Percentiles rank a stretch among this genome's conserved stretches.
Evolutionary conservation across 2,888 invertebrate genomes (phyloP).

Genomic region (Patella caerulea): DNA sequence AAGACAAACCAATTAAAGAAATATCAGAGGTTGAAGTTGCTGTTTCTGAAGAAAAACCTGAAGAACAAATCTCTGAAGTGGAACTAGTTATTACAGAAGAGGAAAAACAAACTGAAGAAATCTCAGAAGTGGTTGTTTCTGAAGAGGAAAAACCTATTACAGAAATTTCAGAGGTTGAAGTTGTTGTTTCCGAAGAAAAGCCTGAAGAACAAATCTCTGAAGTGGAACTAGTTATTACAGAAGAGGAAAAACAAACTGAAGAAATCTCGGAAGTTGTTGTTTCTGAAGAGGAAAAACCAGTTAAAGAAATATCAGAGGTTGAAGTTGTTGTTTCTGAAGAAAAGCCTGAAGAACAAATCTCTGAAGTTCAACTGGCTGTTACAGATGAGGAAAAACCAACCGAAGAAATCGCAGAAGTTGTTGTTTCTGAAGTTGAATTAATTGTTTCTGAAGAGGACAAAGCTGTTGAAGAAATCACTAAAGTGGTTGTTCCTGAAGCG

Average conservation of each 20-base stretch:
- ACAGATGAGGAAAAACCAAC: background rate
- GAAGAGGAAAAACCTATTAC: background rate
- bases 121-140: background rate
- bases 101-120: background rate
- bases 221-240: background rate
- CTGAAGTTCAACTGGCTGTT: slow-evolving; percentile 10
- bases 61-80: slow-evolving; percentile 18
- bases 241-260: background rate
- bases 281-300: background rate
- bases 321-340: background rate
- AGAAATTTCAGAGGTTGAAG: background rate
- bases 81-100: background rate
- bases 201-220: background rate
- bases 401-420: no score
- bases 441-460: background rate
- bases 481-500: background rate
- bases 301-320: background rate
- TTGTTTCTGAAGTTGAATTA: background rate
- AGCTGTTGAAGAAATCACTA: background rate
- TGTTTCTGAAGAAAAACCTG: slow-evolving; percentile 20
- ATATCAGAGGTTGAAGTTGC: background rate
- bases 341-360: background rate
- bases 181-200: background rate
- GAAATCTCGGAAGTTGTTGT: background rate
- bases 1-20: slow-evolving; percentile 18